These are phyloP conservation scores for Myotis daubentonii DNA, from an alignment of 2,797 vertebrate species.

Conservation along the genomic window DNA sequence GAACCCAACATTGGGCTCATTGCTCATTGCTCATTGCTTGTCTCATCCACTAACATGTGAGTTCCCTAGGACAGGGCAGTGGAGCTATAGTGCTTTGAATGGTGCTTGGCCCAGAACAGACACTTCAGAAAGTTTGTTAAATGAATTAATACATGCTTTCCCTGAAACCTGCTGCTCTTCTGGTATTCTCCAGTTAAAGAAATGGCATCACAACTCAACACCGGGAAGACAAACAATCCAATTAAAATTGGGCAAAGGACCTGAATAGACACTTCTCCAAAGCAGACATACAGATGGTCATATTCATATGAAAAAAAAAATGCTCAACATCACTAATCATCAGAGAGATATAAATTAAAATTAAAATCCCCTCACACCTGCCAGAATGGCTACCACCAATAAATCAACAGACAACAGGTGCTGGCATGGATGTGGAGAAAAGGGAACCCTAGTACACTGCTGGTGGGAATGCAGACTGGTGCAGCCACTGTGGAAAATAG, in stretches of 20 bases:
- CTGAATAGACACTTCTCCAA: background rate
- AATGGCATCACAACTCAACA: background rate
- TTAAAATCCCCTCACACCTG: background rate
- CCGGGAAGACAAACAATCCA: background rate
- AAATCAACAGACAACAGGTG: background rate
- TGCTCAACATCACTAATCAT: background rate
- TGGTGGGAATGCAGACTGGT: background rate
- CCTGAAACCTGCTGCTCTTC: background rate
- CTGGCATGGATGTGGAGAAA: background rate
- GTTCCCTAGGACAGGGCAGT: background rate
- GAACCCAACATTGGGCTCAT: background rate
- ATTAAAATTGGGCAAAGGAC: background rate
- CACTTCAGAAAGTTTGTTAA: background rate
- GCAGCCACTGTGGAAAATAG: background rate
- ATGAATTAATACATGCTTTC: background rate
- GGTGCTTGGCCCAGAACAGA: background rate
- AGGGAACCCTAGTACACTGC: background rate
- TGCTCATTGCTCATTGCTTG: background rate
- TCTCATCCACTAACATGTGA: background rate
- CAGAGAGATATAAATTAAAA: background rate
- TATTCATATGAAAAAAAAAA: background rate
- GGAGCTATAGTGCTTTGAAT: background rate
- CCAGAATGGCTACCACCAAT: background rate
- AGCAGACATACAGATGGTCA: background rate
- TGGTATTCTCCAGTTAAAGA: background rate